Evolutionary conservation across 2,797 vertebrate species (phyloP).

Genomic region (Neosilurus mollespiculum): DNA sequence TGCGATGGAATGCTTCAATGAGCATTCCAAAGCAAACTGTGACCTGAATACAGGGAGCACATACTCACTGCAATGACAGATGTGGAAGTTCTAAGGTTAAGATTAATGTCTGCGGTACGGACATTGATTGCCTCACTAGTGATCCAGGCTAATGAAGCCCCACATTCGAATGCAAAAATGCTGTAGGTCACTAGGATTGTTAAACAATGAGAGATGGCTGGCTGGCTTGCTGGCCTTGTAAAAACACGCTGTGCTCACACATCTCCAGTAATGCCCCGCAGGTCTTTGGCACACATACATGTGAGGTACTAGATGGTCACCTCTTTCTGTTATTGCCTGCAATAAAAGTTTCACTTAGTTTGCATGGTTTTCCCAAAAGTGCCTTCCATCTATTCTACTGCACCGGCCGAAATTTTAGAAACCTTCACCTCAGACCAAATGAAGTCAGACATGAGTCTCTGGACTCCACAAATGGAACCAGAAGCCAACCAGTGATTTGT

Average conservation of each 20-base stretch:
- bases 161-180: neutral
- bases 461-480: neutral
- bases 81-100: neutral
- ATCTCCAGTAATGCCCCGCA: neutral
- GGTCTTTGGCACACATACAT: neutral
- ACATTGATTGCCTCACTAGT: neutral
- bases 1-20: neutral
- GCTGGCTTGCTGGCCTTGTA: neutral
- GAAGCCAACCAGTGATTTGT: neutral
- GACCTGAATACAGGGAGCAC: neutral
- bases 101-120: neutral
- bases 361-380: neutral
- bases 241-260: neutral
- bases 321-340: neutral
- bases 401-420: neutral
- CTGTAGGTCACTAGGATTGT: conserved; percentile 2
- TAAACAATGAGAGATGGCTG: neutral
- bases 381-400: neutral
- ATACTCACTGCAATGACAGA: neutral
- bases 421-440: neutral
- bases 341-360: neutral
- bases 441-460: neutral
- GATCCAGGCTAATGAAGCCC: neutral
- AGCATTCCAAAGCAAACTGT: neutral
- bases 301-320: neutral